Conservation (phyloP, 2,113 vertebrate species). For the Zosterops borbonicus region DNA sequence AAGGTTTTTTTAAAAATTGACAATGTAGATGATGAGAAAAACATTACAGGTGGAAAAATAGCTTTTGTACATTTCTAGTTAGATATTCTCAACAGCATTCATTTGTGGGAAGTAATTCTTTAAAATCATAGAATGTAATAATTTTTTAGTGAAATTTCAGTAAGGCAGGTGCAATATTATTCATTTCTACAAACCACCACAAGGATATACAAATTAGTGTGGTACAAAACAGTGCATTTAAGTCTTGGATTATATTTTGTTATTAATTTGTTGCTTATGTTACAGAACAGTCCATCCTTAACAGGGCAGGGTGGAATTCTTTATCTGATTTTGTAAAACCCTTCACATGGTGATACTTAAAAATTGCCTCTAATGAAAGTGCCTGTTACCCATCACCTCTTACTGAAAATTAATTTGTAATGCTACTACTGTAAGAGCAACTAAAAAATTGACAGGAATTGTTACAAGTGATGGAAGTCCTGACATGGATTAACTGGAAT, state of each 20-base stretch:
- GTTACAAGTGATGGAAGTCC: conserved; percentile 43
- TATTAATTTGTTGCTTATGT: not conserved
- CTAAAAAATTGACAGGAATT: not conserved
- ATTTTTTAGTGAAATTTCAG: conserved; percentile 32
- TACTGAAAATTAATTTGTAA: not conserved
- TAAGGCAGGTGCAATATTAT: conserved; percentile 12
- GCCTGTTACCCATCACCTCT: conserved; percentile 46
- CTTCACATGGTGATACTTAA: not conserved
- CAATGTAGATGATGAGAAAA: conserved; percentile 14
- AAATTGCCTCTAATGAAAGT: conserved; percentile 26
- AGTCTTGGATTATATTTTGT: not conserved
- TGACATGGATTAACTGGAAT: conserved; percentile 55
- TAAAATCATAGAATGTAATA: conserved; percentile 2
- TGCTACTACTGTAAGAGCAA: not conserved
- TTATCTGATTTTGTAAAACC: not conserved
- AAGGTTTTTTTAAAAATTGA: conserved; percentile 25
- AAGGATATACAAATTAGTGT: not conserved
- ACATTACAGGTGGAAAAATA: not conserved
- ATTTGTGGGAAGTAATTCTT: not conserved
- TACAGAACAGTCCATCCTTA: not conserved
- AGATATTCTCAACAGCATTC: not conserved
- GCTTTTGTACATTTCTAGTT: conserved; percentile 16
- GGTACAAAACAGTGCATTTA: not conserved
- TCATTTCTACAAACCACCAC: not conserved
- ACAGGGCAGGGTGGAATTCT: not conserved